Base-by-base conservation (phyloP, 2,113 vertebrate genomes). In the Acanthochromis polyacanthus region DNA sequence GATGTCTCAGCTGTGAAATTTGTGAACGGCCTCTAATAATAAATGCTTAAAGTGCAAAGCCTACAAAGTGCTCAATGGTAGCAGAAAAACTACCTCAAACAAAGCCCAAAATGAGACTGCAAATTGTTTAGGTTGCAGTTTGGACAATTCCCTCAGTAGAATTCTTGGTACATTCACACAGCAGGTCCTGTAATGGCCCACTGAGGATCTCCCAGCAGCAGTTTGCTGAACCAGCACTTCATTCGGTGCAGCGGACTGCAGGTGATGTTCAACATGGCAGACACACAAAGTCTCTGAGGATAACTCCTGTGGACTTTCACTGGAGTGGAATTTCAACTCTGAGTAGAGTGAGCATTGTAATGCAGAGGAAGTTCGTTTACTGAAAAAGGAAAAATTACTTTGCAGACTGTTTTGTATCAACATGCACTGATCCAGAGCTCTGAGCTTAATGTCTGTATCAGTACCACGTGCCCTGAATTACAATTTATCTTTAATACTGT, bases 1-100 rank as follows among this genome's bases (percentile, higher is more conserved):
- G 78, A 73, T 23, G 4, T 40, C 30, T 56, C 52, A 53, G 64
- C 64, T 66, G 52, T 73, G 52, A 66, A 30, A 53, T 58, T 71
- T 69, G 19, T 51, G 75, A 80, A 84, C 75, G 64, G 67, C 30
- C 62, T 58, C 57, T 68, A 52, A 71, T 20, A 51, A 76, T 68
- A 38, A 61, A 15, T 19, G 4, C 19, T 50, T 46, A 10, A 12
- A 58, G 62, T 7, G 19, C 30, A 40, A 77, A 69, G 73, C 53
- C 62, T 48, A 70, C 12, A 60, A 45, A 75, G 12, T 61, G 25
- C 61, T 70, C 53, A 66, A n/a, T 10, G 51, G 20, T 51, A 36
- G 45, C 25, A 30, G 38, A 32, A n/a, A 81, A 46, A 53, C 51
- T 4, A 50, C 48, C 23, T 48, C 22, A 23, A 32, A 77, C 11